Conservation (phyloP, 1,140 invertebrate species). For the Halyomorpha halys region DNA sequence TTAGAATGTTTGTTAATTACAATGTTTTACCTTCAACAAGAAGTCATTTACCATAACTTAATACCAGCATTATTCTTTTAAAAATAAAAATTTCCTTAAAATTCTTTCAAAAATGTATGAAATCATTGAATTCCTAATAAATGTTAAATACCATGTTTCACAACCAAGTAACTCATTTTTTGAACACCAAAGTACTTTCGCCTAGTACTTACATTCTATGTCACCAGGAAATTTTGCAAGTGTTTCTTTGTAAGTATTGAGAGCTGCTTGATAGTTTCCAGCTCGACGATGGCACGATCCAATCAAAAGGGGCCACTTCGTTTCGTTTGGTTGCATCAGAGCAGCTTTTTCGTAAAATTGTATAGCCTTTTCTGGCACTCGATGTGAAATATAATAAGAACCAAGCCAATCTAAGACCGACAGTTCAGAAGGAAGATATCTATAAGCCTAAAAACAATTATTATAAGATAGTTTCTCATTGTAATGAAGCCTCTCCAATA, state of each 20-base stretch:
- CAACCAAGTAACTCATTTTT: no score
- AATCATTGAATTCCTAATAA: no score
- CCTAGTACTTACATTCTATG: slow-evolving; percentile 52
- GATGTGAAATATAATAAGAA: slow-evolving; percentile 81
- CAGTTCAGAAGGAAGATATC: slow-evolving; percentile 81
- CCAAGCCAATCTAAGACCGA: slow-evolving; percentile 85
- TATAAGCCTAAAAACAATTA: slow-evolving; percentile 52
- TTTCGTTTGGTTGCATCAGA: slow-evolving; percentile 73
- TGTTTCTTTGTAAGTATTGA: slow-evolving; percentile 69
- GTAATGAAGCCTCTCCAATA: neutral
- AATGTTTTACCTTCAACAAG: no score
- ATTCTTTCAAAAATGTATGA: no score
- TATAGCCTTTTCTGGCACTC: slow-evolving; percentile 79
- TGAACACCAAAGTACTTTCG: neutral
- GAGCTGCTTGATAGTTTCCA: slow-evolving; percentile 73
- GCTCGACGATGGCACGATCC: slow-evolving; percentile 71
- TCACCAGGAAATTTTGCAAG: slow-evolving; percentile 73
- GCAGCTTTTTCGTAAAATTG: slow-evolving; percentile 79
- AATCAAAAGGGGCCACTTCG: slow-evolving; percentile 74
- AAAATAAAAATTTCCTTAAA: no score
- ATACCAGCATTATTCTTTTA: no score
- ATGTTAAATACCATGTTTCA: no score
- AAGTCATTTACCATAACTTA: no score
- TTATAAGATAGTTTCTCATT: neutral
- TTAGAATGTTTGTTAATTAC: no score